Percentiles rank a stretch among this genome's conserved stretches.
Evolutionary conservation across 2,888 invertebrate genomes (phyloP).

Genomic region (Pammene fasciana): DNA sequence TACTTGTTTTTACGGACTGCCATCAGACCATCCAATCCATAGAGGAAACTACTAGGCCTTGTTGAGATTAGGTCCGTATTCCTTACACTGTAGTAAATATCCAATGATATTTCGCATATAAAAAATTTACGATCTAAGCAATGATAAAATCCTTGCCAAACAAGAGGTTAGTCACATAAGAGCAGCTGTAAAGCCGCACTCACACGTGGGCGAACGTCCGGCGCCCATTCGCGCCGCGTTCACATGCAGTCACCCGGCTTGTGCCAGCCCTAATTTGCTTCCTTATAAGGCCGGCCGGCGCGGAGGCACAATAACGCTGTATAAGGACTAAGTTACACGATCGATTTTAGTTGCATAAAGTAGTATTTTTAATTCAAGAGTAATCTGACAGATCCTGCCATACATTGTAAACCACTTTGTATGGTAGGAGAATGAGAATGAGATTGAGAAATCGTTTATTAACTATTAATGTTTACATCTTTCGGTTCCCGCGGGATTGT

Average conservation of each 20-base stretch:
- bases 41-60: too few relatives aligned
- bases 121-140: too few relatives aligned
- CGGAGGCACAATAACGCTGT: constrained; percentile 43
- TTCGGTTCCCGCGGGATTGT: too few relatives aligned
- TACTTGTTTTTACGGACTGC: too few relatives aligned
- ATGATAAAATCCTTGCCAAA: not conserved
- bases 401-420: not conserved
- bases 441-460: too few relatives aligned
- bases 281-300: constrained; percentile 54
- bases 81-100: too few relatives aligned
- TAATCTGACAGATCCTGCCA: not conserved
- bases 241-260: constrained; percentile 45
- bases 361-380: not conserved
- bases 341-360: not conserved
- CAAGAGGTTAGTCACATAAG: constrained; percentile 20
- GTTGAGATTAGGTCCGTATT: too few relatives aligned
- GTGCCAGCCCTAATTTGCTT: constrained; percentile 51
- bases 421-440: too few relatives aligned
- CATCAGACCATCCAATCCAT: too few relatives aligned
- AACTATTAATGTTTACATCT: too few relatives aligned
- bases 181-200: constrained; percentile 12
- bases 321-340: constrained; percentile 37
- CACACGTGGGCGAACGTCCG: constrained; percentile 34
- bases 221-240: constrained; percentile 38
- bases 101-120: too few relatives aligned